Evolutionary conservation across 2,888 invertebrate species (phyloP).

Genomic region (Encarsia formosa): DNA sequence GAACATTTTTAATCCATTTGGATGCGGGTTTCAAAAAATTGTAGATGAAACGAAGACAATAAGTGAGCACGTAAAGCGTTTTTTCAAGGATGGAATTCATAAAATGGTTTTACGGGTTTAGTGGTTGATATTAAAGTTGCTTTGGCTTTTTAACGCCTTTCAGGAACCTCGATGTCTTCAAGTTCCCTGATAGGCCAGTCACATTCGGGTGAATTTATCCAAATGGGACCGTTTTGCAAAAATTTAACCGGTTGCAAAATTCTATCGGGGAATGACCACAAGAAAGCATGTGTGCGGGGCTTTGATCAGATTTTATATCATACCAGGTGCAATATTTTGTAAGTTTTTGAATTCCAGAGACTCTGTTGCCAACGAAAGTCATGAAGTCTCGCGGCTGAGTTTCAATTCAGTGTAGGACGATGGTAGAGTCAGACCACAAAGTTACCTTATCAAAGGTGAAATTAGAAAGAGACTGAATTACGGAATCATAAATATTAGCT

Average conservation of each 20-base stretch:
- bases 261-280: neutral
- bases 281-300: neutral
- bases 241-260: neutral
- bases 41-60: no score
- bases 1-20: no score
- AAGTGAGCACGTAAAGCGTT: no score
- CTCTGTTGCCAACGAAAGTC: neutral
- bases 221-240: neutral
- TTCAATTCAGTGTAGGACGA: constrained; percentile 3
- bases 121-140: neutral
- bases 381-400: neutral
- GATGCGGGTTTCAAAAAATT: no score
- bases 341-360: neutral
- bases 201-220: neutral
- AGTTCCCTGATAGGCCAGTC: neutral
- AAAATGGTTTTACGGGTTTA: no score
- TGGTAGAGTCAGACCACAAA: no score
- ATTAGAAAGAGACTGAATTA: neutral
- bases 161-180: neutral
- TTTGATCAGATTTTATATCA: neutral
- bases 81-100: no score
- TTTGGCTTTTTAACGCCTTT: neutral
- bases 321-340: neutral
- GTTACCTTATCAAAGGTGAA: no score
- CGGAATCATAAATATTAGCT: neutral